Percentiles rank a stretch among this genome's conserved stretches.
phyloP scores from a whole-genome alignment of 2,797 vertebrate genomes.

The Halcyon leucocephala region DNA sequence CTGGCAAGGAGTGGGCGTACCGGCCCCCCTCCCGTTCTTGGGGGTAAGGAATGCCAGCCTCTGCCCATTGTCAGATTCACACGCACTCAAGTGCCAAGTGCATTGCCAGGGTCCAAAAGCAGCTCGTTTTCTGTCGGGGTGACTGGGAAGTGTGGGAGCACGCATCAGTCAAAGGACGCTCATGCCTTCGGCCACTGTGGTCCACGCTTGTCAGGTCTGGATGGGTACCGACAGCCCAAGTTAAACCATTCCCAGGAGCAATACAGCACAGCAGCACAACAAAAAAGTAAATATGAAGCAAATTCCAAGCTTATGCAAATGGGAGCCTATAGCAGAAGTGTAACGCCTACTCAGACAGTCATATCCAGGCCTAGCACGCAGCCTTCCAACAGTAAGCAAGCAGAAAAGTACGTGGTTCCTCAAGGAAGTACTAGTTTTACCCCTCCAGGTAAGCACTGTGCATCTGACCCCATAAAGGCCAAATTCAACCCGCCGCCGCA shows the following conservation, averaged over 20 bases:
- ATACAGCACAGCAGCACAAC: slow-evolving; percentile 53
- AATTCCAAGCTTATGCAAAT: slow-evolving; percentile 77
- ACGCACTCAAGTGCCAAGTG: slow-evolving; percentile 87
- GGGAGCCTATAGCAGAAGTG: slow-evolving; percentile 77
- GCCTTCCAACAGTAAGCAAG: slow-evolving; percentile 71
- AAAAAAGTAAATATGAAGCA: slow-evolving; percentile 80
- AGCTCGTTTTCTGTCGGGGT: slow-evolving; percentile 63
- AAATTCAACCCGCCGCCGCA: slow-evolving; percentile 68
- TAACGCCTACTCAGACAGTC: slow-evolving; percentile 62
- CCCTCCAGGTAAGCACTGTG: slow-evolving; percentile 83
- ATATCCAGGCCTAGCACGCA: slow-evolving; percentile 71
- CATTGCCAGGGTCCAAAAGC: slow-evolving; percentile 65
- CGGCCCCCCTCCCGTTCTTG: slow-evolving; percentile 91
- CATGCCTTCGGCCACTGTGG: slow-evolving; percentile 24
- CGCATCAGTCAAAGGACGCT: slow-evolving; percentile 68
- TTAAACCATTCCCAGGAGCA: slow-evolving; percentile 72
- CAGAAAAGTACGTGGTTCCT: slow-evolving; percentile 81
- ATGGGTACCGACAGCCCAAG: slow-evolving; percentile 76
- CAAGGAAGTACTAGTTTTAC: slow-evolving; percentile 83
- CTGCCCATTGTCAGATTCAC: slow-evolving; percentile 84
- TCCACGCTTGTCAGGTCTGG: slow-evolving; percentile 44
- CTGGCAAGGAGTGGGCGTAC: slow-evolving; percentile 87
- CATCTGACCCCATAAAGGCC: slow-evolving; percentile 80
- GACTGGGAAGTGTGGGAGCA: slow-evolving; percentile 17
- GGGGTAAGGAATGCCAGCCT: slow-evolving; percentile 93